Evolutionary conservation across 1,140 invertebrate genomes (phyloP), one percentile per base, ranked within the genome.

Genomic region (Rhyacophila brunnea): DNA sequence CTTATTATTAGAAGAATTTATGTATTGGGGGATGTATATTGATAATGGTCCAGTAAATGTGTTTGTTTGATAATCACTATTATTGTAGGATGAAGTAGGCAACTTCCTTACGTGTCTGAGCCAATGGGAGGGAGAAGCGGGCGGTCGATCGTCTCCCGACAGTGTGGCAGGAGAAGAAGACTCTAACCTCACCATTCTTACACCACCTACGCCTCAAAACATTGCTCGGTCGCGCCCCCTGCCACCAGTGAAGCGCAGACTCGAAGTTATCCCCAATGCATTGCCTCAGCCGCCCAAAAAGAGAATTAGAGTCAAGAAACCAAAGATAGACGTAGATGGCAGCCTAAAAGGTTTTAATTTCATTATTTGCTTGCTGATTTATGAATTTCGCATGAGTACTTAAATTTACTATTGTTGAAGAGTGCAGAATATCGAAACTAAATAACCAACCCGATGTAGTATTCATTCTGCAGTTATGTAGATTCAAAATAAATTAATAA

Each of bases 31-130:
- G 34, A 35, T 35, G 34, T 35, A 7, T 35, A 7, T n/a, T 35
- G 34, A 7, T 7, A 35, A n/a, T 35, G n/a, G 34, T 7, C n/a
- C 34, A 7, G 34, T 7, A 6, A 35, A 35, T 7, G 6, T 35
- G n/a, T 7, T n/a, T 35, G 6, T 35, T 35, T 35, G n/a, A n/a
- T n/a, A n/a, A n/a, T n/a, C n/a, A n/a, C n/a, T 46, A 18, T 44
- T 45, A 11, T 54, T 60, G 13, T 15, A 65, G 63, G 63, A 65
- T 14, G 63, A 65, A 55, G 58, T 65, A 1, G 53, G 52, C n/a
- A 58, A 40, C 32, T 65, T 65, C 43, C 40, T 65, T 20, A 54
- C 58, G 2, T 58, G 54, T 46, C 50, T 65, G n/a, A 42, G 45
- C 6, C 58, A 65, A 28, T 50, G 55, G 32, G 63, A 65, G 10